Conservation (phyloP, 2,113 vertebrate species). For the Ammospiza caudacuta region DNA sequence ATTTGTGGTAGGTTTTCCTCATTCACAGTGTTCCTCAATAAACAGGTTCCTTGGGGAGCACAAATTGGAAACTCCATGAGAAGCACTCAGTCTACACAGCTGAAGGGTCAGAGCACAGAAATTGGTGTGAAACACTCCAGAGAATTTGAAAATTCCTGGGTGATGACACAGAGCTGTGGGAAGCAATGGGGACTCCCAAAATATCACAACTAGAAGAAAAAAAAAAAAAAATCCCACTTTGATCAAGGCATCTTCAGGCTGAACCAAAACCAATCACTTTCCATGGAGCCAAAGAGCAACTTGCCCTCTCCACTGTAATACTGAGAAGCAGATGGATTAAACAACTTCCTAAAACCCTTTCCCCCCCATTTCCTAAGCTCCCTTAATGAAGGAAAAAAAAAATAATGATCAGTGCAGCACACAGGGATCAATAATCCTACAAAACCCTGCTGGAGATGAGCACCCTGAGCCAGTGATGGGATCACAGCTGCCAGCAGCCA, state of each 20-base stretch:
- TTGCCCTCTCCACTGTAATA: not conserved
- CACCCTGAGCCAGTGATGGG: not conserved
- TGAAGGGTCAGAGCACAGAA: not conserved
- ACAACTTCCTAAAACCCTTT: not conserved
- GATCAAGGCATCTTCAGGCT: not conserved
- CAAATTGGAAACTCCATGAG: not conserved
- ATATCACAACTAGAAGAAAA: not conserved
- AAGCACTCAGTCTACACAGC: not conserved
- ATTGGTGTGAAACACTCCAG: not conserved
- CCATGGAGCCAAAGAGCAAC: not conserved
- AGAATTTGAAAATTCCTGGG: not conserved
- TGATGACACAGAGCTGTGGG: not conserved
- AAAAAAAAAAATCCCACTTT: not conserved
- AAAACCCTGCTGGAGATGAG: not conserved
- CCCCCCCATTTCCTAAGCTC: not conserved
- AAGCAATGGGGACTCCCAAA: not conserved
- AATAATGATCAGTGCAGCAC: not conserved
- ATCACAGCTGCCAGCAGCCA: not conserved
- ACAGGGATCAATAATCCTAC: not conserved
- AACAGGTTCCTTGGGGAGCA: not conserved
- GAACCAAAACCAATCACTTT: not conserved
- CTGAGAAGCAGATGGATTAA: not conserved
- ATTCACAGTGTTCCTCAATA: not conserved
- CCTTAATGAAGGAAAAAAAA: not conserved
- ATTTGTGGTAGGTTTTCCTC: not conserved